Base-by-base conservation (phyloP, 2,113 vertebrate species). In the Shinisaurus crocodilurus region DNA sequence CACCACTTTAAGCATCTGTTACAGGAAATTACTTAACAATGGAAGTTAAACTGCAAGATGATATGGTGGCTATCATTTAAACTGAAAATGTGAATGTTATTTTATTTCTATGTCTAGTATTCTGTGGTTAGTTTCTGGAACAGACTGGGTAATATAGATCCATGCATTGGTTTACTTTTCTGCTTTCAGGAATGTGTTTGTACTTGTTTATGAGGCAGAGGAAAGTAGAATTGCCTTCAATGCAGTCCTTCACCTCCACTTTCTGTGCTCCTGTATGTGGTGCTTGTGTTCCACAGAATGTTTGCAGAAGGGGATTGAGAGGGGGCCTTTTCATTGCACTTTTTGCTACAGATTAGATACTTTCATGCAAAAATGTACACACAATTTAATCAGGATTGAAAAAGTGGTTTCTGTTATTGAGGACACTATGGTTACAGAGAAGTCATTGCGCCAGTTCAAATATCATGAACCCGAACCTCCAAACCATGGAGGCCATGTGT, bases 11-110 rank as follows among this genome's bases (percentile, higher is more conserved):
- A 76, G 50, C 70, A 84, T 65, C 50, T 63, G 7, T 76, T 89
- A 43, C 23, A 89, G 20, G 72, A 77, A 76, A 77, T n/a, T 18
- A 45, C 50, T 63, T 63, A 45, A 84, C 43, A 76, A 37, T 76
- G 32, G 57, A 5, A 69, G 48, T n/a, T 88, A 43, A 76, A 77
- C 34, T 15, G 18, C 32, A 75, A 65, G 9, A 48, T 67, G 40
- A 40, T 88, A 80, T 54, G 63, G 91, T 92, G 72, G 89, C 37
- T 95, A 45, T 84, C 76, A 37, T 10, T 86, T 65, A n/a, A 89
- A 84, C 5, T 82, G 77, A 91, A 93, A 82, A 91, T 57, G 3
- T 3, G 12, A 69, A 91, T 2, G 60, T 91, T 60, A 70, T 25
- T 88, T 69, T 69, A 43, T 69, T 88, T 94, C 86, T 77, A 81